Percentiles rank a stretch among this genome's conserved stretches.
Evolutionary conservation across 2,888 invertebrate species (phyloP).

Genomic region (Alsophila aescularia): DNA sequence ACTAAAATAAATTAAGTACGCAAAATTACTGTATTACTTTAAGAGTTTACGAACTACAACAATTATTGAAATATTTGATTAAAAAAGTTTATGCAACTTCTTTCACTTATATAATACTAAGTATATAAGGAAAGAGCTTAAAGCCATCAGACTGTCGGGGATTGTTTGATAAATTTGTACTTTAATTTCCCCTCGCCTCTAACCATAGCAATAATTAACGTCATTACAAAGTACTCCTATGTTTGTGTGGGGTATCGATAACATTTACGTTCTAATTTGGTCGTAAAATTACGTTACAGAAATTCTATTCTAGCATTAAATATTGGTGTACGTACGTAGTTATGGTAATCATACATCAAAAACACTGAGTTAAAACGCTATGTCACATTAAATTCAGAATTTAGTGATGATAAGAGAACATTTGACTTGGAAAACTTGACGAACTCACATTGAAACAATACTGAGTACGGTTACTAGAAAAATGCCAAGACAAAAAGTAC

Average conservation of each 20-base stretch:
- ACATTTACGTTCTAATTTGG: conserved; percentile 72
- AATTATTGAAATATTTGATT: conserved; percentile 65
- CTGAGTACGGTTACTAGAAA: conserved; percentile 25
- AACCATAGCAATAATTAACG: conserved; percentile 55
- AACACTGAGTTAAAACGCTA: conserved; percentile 46
- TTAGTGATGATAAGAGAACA: conserved; percentile 37
- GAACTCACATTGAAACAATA: conserved; percentile 45
- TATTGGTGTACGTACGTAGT: conserved; percentile 56
- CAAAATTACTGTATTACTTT: conserved; percentile 42
- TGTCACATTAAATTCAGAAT: conserved; percentile 32
- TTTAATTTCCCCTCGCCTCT: conserved; percentile 65
- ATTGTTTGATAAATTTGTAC: conserved; percentile 80
- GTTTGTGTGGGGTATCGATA: conserved; percentile 67
- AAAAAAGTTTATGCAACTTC: conserved; percentile 65
- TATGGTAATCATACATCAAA: conserved; percentile 42
- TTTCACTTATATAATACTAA: conserved; percentile 65
- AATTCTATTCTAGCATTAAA: conserved; percentile 70
- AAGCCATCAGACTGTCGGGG: conserved; percentile 65
- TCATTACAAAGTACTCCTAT: conserved; percentile 54
- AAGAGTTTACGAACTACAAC: conserved; percentile 64
- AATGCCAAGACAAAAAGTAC: conserved; percentile 27
- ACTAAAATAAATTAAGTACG: conserved; percentile 46
- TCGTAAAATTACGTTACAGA: conserved; percentile 75
- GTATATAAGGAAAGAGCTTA: conserved; percentile 71
- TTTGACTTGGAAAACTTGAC: conserved; percentile 49